Conservation (phyloP, 2,113 vertebrate genomes). For the Suncus etruscus region DNA sequence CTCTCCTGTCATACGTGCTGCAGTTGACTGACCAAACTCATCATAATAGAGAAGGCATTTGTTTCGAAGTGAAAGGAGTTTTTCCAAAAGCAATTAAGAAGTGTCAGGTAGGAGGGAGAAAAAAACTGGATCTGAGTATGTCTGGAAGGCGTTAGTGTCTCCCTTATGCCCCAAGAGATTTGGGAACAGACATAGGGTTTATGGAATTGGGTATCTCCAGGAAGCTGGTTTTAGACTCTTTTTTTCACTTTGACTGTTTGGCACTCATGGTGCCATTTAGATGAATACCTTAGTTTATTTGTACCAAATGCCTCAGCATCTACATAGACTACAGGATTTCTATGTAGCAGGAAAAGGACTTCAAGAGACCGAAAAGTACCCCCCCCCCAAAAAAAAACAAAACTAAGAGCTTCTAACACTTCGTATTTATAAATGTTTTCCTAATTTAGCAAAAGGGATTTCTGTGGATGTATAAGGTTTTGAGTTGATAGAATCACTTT, state of each 20-base stretch:
- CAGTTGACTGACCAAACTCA: slow-evolving; percentile 26
- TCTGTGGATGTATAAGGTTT: neutral
- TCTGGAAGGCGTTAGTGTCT: neutral
- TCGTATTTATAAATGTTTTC: neutral
- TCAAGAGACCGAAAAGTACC: neutral
- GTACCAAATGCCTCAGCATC: neutral
- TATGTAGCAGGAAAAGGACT: neutral
- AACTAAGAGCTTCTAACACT: neutral
- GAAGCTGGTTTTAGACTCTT: too few species aligned
- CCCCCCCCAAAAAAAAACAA: neutral
- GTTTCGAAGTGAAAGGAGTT: slow-evolving; percentile 15
- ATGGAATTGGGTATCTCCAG: neutral
- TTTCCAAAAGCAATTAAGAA: slow-evolving; percentile 12
- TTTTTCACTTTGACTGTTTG: neutral
- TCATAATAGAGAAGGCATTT: slow-evolving; percentile 49
- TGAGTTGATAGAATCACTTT: neutral
- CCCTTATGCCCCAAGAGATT: neutral
- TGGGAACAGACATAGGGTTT: neutral
- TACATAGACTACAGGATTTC: neutral
- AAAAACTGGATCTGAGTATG: accelerated
- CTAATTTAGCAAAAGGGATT: neutral
- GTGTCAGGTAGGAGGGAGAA: neutral
- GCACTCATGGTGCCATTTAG: neutral
- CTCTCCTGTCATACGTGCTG: neutral
- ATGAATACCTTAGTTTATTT: neutral